These are phyloP conservation scores for Xylocopa sonorina DNA, from an alignment of 1,140 invertebrate species.

Conservation along the genomic window DNA sequence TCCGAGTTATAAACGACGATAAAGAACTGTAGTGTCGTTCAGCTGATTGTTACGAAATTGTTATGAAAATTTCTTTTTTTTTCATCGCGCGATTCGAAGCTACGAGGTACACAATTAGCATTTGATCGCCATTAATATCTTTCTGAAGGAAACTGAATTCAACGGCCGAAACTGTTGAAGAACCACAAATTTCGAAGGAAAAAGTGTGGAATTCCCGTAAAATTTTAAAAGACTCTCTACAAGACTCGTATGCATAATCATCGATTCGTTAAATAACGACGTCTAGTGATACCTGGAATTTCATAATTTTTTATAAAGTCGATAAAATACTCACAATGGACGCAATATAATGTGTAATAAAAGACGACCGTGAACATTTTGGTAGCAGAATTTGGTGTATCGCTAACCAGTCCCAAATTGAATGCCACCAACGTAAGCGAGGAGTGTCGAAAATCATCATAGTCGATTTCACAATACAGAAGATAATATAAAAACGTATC, in stretches of 20 bases:
- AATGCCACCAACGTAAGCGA: constrained; percentile 1
- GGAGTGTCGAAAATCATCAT: constrained; percentile 3
- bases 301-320: not conserved
- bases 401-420: not conserved
- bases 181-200: too few species aligned
- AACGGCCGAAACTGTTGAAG: too few species aligned
- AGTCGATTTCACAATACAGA: constrained; percentile 46
- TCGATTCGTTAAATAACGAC: not conserved
- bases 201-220: too few species aligned
- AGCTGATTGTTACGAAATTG: not conserved
- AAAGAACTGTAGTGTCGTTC: not conserved
- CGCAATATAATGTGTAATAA: too few species aligned
- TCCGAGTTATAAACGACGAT: not conserved
- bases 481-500: constrained; percentile 16
- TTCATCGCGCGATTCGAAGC: not conserved
- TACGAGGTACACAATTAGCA: not conserved
- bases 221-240: too few species aligned
- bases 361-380: not conserved
- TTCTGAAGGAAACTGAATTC: too few species aligned
- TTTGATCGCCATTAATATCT: not conserved
- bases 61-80: not conserved
- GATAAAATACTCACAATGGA: too few species aligned
- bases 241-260: too few species aligned
- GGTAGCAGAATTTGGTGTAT: constrained; percentile 17
- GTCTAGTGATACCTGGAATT: not conserved